phyloP scores from a whole-genome alignment of 2,113 vertebrate genomes.

The Gnathonemus echidnorhynchus region DNA sequence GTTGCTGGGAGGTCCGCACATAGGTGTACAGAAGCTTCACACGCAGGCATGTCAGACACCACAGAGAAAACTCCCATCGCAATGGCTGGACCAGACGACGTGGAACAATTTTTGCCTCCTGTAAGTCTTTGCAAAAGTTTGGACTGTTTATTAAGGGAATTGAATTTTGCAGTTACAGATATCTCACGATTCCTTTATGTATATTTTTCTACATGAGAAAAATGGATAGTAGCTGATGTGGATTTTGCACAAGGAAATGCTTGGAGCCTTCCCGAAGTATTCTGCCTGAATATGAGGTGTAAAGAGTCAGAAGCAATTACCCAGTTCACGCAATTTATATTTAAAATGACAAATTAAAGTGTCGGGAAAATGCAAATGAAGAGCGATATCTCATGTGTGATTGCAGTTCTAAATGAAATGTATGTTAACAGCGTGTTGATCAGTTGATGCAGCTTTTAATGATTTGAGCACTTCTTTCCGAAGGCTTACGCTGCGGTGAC shows the following conservation, averaged over 20 bases:
- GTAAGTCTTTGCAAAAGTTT: conserved; percentile 58
- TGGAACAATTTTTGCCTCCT: conserved; percentile 60
- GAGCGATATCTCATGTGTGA: not conserved
- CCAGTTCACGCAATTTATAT: not conserved
- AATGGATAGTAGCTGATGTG: not conserved
- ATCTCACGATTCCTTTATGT: not conserved
- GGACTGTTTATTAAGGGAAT: not conserved
- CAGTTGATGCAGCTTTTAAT: not conserved
- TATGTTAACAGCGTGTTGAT: not conserved
- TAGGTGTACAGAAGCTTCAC: conserved; percentile 21
- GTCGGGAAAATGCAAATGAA: not conserved
- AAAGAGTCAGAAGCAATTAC: not conserved
- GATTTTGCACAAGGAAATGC: not conserved
- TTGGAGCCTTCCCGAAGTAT: not conserved
- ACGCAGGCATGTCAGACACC: conserved; percentile 52
- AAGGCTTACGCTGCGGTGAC: conserved; percentile 59
- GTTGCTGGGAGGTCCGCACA: not conserved
- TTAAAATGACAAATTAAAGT: not conserved
- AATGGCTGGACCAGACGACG: conserved; percentile 59
- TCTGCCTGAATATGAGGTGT: not conserved
- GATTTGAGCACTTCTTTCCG: not conserved
- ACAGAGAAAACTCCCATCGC: conserved; percentile 67
- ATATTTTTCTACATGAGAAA: not conserved
- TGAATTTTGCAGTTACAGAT: not conserved
- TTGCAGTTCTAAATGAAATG: not conserved